Evolutionary conservation across 2,888 invertebrate species (phyloP).

Genomic region (Panzeria rudis): DNA sequence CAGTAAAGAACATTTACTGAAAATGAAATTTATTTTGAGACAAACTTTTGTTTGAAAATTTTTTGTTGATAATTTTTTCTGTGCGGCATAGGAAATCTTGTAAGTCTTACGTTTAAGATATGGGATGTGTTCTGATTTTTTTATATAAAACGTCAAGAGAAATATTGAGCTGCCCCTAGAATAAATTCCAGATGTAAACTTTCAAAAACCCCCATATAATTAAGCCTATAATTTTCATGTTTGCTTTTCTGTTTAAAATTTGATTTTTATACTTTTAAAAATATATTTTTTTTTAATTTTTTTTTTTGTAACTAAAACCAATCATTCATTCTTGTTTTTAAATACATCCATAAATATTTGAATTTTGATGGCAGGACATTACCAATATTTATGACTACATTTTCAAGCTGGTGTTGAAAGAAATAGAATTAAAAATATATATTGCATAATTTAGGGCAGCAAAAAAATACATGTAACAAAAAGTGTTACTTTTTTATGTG

Average conservation of each 20-base stretch:
- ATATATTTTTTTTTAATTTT: background rate
- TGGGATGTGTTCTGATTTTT: too few species aligned
- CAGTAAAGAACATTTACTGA: too few species aligned
- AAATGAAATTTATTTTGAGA: too few species aligned
- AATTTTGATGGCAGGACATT: slow-evolving; percentile 27
- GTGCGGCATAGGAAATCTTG: too few species aligned
- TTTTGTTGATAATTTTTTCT: too few species aligned
- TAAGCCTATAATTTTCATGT: background rate
- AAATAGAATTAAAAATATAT: slow-evolving; percentile 9
- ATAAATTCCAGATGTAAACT: too few species aligned
- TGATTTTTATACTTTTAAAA: background rate
- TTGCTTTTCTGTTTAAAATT: background rate
- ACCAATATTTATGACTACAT: slow-evolving; percentile 26
- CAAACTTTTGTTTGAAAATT: too few species aligned
- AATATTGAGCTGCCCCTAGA: too few species aligned
- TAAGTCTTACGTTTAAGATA: too few species aligned
- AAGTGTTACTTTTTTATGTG: background rate
- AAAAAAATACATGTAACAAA: background rate
- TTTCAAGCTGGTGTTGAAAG: slow-evolving; percentile 2
- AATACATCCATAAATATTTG: slow-evolving; percentile 2
- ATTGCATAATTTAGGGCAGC: slow-evolving; percentile 45
- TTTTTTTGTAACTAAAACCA: background rate
- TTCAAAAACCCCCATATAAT: background rate
- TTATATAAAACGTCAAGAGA: too few species aligned
- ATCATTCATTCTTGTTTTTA: background rate